Evolutionary conservation across 2,888 invertebrate genomes (phyloP), one percentile per base, ranked within the genome.

Genomic region (Eupithecia subumbrata): DNA sequence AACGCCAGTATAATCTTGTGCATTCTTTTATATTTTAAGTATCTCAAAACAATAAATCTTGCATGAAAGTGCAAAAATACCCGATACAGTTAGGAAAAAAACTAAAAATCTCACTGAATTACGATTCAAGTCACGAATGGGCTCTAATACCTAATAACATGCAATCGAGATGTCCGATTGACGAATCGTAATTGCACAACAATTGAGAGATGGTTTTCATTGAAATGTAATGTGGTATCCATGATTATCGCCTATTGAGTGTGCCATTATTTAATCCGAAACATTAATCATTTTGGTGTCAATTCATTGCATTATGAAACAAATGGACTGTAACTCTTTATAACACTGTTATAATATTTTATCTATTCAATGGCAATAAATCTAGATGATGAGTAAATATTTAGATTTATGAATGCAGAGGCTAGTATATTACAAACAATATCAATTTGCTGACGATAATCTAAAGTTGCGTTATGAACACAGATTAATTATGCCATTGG

Each of bases 211-310:
- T 60, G 25, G 30, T 5, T 56, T 60, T 60, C 69, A 73, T 37
- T 60, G 60, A 73, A 68, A 69, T 34, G 69, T 69, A 69, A 40
- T 60, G 60, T 22, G 11, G 30, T 48, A 60, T 72, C 60, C 60
- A 64, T 60, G 72, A 77, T 72, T 76, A 76, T 22, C 63, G 63
- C 69, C 69, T 74, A 72, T 68, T 75, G 40, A 70, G 69, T 70
- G 69, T 73, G 71, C 14, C 25, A 60, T 73, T 74, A 76, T 71
- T 60, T 63, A 74, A 74, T 73, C 69, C 48, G 56, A 72, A 66
- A 40, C 71, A 76, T 79, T 73, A 78, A 80, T 79, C 75, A 72
- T 63, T 60, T 22, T 40, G 18, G 72, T 68, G 60, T 75, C 75
- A 74, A 37, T 73, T 78, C 3, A 16, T 34, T 34, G 34, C 30